Conservation (phyloP, 2,113 vertebrate genomes). For the Laticauda colubrina region DNA sequence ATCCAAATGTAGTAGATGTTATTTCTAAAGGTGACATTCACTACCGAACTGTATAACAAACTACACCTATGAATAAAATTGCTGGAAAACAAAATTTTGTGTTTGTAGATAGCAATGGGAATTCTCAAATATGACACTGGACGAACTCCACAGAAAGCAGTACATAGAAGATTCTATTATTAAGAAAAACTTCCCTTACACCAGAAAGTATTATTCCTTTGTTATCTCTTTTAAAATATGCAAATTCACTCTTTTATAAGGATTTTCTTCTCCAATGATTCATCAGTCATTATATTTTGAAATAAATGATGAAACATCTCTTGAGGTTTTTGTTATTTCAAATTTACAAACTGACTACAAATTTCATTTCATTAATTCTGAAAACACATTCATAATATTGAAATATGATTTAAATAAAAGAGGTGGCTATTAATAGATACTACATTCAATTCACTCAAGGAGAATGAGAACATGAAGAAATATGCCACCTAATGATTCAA, state of each 20-base stretch:
- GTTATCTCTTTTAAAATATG: conserved; percentile 63
- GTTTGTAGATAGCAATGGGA: not conserved
- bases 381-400: conserved; percentile 63
- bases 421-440: conserved; percentile 64
- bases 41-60: not conserved
- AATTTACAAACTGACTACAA: conserved; percentile 67
- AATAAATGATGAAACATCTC: conserved; percentile 64
- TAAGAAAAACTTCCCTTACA: conserved; percentile 57
- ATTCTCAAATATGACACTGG: not conserved
- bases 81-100: not conserved
- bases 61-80: not conserved
- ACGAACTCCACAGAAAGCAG: conserved; percentile 3
- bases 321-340: conserved; percentile 60
- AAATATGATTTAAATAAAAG: conserved; percentile 58
- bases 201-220: conserved; percentile 61
- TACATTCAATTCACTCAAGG: conserved; percentile 31
- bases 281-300: conserved; percentile 57
- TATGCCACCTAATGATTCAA: conserved; percentile 71
- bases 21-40: not conserved
- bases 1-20: not conserved
- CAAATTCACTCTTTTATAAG: conserved; percentile 67
- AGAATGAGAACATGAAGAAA: conserved; percentile 57
- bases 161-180: conserved; percentile 16
- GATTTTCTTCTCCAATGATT: conserved; percentile 60
- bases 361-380: conserved; percentile 64